Conservation (phyloP, 2,797 vertebrate species). For the Alectoris magna region DNA sequence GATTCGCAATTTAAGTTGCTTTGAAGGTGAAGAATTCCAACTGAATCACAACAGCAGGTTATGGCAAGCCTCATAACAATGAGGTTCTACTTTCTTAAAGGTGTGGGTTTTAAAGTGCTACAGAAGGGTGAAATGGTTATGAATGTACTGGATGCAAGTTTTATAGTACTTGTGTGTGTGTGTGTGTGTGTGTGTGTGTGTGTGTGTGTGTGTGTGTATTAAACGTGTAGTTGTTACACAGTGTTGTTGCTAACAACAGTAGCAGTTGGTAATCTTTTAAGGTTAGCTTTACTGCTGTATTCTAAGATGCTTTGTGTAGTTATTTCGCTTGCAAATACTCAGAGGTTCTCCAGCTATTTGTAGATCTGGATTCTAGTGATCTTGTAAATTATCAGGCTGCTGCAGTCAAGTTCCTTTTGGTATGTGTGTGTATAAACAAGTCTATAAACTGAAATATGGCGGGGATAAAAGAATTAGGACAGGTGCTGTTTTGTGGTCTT, state of each 20-base stretch:
- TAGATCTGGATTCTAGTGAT: neutral
- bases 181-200: rapidly evolving
- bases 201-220: rapidly evolving
- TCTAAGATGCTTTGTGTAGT: neutral
- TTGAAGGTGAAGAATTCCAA: neutral
- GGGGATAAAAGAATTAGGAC: neutral
- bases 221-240: neutral
- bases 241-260: neutral
- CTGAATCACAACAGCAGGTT: neutral
- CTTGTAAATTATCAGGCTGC: neutral
- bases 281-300: neutral
- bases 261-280: neutral
- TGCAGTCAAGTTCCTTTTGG: neutral
- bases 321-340: neutral
- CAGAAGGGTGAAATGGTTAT: neutral
- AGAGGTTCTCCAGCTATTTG: neutral
- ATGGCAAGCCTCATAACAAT: neutral
- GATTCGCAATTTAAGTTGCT: neutral
- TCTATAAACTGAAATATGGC: neutral
- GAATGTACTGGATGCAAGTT: neutral
- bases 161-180: neutral
- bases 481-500: neutral
- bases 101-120: neutral
- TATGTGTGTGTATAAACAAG: neutral
- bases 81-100: neutral